Percentiles rank a stretch among this genome's conserved stretches.
These are phyloP conservation scores for Pogonocichla stellata DNA, from an alignment of 2,113 vertebrate species.

Conservation along the genomic window DNA sequence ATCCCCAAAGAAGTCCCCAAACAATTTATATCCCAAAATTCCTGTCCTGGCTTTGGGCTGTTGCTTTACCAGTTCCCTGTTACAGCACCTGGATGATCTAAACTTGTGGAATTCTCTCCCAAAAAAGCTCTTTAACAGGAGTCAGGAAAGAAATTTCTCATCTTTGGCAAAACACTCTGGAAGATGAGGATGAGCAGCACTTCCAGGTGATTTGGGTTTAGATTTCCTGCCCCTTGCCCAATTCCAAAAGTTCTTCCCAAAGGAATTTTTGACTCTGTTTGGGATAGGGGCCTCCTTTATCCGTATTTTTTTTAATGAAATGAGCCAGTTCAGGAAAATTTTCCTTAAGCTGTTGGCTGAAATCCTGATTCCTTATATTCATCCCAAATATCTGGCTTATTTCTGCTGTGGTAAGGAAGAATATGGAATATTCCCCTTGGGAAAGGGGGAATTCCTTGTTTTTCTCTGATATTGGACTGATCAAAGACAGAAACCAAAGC, in stretches of 20 bases:
- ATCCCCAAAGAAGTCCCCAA: not conserved
- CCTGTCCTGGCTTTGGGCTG: not conserved
- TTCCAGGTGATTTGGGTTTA: not conserved
- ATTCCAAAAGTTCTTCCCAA: not conserved
- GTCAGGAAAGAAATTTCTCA: not conserved
- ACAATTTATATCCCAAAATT: not conserved
- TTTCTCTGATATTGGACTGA: fast-evolving
- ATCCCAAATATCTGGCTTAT: not conserved
- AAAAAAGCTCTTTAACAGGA: not conserved
- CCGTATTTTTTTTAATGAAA: fast-evolving
- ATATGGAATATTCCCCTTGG: not conserved
- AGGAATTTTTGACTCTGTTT: not conserved
- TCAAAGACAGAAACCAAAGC: not conserved
- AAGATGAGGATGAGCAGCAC: not conserved
- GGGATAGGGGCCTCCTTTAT: not conserved
- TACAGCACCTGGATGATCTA: not conserved
- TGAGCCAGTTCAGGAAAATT: not conserved
- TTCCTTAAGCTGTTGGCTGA: not conserved
- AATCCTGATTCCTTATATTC: not conserved
- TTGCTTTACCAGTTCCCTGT: not conserved
- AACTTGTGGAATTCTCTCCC: not conserved
- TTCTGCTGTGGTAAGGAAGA: not conserved
- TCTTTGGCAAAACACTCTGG: not conserved
- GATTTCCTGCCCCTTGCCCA: not conserved
- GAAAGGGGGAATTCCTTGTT: not conserved